Evolutionary conservation across 2,113 vertebrate species (phyloP).

Genomic region (Ovis canadensis): DNA sequence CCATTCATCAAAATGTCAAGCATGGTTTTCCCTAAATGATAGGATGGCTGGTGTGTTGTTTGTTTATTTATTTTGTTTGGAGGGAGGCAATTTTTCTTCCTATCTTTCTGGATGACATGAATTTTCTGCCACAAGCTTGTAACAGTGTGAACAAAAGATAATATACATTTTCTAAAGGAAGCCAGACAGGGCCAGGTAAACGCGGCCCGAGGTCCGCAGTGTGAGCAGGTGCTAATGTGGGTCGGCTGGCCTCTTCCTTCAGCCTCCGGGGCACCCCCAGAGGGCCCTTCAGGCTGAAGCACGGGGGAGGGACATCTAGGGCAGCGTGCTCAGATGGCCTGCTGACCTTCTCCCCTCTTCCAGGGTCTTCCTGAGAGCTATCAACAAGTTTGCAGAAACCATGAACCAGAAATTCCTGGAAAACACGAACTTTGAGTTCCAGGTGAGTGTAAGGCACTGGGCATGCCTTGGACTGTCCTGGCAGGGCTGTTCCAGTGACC

Average conservation of each 20-base stretch:
- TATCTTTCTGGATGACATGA: not conserved
- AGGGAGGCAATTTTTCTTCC: not conserved
- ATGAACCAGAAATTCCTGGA: slow-evolving; percentile 98
- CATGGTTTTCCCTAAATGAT: not conserved
- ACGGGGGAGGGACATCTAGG: accelerated
- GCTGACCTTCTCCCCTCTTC: slow-evolving; percentile 39
- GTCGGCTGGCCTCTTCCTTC: not conserved
- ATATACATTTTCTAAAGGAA: not conserved
- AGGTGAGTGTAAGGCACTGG: slow-evolving; percentile 78
- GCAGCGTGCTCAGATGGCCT: not conserved
- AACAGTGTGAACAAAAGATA: not conserved
- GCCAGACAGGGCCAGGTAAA: not conserved
- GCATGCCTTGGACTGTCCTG: not conserved
- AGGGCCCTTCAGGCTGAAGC: not conserved
- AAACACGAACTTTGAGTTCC: slow-evolving; percentile 95
- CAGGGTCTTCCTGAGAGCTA: slow-evolving; percentile 95
- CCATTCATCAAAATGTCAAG: not conserved
- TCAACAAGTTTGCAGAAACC: slow-evolving; percentile 96
- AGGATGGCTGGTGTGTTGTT: not conserved
- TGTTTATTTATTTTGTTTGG: not conserved
- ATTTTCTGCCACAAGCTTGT: not conserved
- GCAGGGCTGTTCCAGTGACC: not conserved
- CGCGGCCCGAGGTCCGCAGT: not conserved
- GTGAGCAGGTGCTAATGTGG: not conserved
- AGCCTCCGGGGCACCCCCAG: not conserved